A percentile compares a stretch with the other conserved stretches of the same genome.
These are phyloP conservation scores for Pluvialis apricaria DNA, from an alignment of 2,113 vertebrate species.

Conservation along the genomic window DNA sequence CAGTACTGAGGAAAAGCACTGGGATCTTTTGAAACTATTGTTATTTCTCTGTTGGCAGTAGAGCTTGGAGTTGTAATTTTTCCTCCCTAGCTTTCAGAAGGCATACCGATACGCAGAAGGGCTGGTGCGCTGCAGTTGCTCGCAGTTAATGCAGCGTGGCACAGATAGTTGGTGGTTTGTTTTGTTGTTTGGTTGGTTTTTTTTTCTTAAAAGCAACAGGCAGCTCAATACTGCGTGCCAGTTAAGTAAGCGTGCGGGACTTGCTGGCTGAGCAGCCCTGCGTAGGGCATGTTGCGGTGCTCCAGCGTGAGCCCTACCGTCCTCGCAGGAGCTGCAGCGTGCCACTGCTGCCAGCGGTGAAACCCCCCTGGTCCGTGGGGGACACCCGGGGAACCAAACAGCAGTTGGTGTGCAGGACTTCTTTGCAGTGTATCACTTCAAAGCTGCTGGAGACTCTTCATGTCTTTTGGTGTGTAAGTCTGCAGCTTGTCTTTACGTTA, in stretches of 20 bases:
- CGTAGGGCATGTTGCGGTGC: not conserved
- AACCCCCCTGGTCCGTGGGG: not conserved
- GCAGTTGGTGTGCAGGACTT: not conserved
- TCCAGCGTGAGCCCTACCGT: not conserved
- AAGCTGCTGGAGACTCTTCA: not conserved
- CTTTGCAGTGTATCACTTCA: not conserved
- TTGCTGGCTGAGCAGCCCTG: not conserved
- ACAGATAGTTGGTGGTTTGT: not conserved
- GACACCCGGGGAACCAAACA: not conserved
- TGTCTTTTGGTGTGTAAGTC: not conserved
- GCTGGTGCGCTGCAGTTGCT: not conserved
- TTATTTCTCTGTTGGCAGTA: slow-evolving; percentile 2
- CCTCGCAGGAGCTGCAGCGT: not conserved
- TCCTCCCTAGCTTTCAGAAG: not conserved
- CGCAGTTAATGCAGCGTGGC: not conserved
- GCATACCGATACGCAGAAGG: not conserved
- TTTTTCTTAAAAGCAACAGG: not conserved
- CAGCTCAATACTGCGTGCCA: not conserved
- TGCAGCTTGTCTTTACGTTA: not conserved
- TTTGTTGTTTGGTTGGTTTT: not conserved
- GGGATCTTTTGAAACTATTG: not conserved
- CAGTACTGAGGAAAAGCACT: not conserved
- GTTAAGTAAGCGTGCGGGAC: not conserved
- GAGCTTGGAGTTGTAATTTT: not conserved
- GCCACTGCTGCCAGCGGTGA: not conserved